Percentiles rank a stretch among this genome's conserved stretches.
Conservation (phyloP, 2,888 invertebrate species). For the Thereva unica region DNA sequence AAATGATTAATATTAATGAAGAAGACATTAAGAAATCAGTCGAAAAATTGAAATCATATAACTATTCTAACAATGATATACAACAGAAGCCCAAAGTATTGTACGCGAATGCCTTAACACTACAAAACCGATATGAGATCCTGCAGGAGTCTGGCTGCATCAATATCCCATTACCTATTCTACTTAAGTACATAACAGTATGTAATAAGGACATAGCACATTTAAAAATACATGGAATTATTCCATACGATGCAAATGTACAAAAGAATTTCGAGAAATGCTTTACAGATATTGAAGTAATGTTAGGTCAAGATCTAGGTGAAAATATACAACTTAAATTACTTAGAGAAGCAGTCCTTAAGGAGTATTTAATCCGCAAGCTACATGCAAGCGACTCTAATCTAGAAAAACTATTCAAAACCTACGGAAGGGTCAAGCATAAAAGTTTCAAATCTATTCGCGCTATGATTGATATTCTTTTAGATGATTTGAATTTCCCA, state of each 20-base stretch:
- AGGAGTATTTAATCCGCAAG: conserved; percentile 55
- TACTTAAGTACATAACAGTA: conserved; percentile 54
- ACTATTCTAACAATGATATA: conserved; percentile 61
- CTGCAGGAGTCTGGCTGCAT: conserved; percentile 66
- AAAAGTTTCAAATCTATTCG: conserved; percentile 61
- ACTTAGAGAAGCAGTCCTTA: conserved; percentile 51
- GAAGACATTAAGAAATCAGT: conserved; percentile 50
- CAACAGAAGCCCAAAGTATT: conserved; percentile 63
- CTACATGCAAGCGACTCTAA: conserved; percentile 55
- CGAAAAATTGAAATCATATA: conserved; percentile 49
- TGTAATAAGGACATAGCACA: conserved; percentile 52
- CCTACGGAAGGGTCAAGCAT: conserved; percentile 53
- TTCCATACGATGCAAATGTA: conserved; percentile 57
- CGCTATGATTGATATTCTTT: conserved; percentile 62
- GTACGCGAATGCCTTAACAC: conserved; percentile 61
- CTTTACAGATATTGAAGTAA: conserved; percentile 46
- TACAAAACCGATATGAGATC: conserved; percentile 66
- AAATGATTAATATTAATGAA: conserved; percentile 49
- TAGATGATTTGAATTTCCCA: conserved; percentile 63
- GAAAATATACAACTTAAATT: conserved; percentile 49
- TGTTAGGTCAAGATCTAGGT: conserved; percentile 37
- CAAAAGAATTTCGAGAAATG: conserved; percentile 50
- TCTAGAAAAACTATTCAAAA: conserved; percentile 53
- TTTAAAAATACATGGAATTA: conserved; percentile 55
- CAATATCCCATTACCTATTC: conserved; percentile 53